Evolutionary conservation across 2,797 vertebrate genomes (phyloP).

Genomic region (Oreochromis mossambicus): DNA sequence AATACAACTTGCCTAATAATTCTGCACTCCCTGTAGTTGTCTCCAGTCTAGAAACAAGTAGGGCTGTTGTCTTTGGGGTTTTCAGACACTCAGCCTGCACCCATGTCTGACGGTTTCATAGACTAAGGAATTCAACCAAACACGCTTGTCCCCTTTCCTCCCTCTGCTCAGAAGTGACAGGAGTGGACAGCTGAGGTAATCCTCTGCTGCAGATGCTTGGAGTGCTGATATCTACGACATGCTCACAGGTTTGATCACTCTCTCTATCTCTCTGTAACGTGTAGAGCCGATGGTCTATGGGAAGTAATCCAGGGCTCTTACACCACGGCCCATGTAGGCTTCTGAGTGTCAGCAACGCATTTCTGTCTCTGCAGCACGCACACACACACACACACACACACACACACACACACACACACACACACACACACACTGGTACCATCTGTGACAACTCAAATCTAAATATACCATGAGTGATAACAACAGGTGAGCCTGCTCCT

Average conservation of each 20-base stretch:
- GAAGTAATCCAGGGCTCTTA: constrained; percentile 55
- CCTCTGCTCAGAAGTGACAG: constrained; percentile 16
- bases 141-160: neutral
- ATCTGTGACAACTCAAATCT: constrained; percentile 69
- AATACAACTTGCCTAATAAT: too few relatives aligned
- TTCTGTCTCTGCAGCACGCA: neutral
- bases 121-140: neutral
- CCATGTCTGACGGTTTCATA: neutral
- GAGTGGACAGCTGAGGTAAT: constrained; percentile 60
- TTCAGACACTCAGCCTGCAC: neutral
- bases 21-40: too few relatives aligned
- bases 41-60: neutral
- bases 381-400: neutral
- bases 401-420: neutral
- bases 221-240: constrained; percentile 44
- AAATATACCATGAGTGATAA: constrained; percentile 71
- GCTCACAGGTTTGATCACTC: constrained; percentile 48
- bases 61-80: neutral
- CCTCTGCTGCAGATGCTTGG: constrained; percentile 54
- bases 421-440: constrained; percentile 14
- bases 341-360: constrained; percentile 64
- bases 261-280: constrained; percentile 40
- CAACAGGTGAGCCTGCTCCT: constrained; percentile 67
- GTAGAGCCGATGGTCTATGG: constrained; percentile 48
- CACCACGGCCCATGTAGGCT: constrained; percentile 48